Evolutionary conservation across 2,888 invertebrate species (phyloP).

Genomic region (Pemphredon lugubris): DNA sequence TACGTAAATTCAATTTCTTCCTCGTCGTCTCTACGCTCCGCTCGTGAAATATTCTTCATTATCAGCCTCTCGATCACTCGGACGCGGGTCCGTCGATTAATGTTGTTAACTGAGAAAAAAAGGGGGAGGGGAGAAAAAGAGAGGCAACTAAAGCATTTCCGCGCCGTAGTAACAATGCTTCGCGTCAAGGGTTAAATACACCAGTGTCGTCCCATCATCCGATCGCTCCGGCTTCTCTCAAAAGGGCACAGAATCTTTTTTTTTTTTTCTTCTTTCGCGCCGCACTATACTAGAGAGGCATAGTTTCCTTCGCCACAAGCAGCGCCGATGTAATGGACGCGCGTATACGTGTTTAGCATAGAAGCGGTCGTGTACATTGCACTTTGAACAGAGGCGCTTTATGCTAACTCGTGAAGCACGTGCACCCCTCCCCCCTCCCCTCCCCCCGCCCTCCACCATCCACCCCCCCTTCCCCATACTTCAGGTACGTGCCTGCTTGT

Average conservation of each 20-base stretch:
- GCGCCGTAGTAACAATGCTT: background rate
- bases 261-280: background rate
- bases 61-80: background rate
- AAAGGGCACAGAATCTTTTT: background rate
- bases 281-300: background rate
- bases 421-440: slow-evolving; percentile 12
- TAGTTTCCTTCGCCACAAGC: background rate
- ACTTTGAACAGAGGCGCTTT: slow-evolving; percentile 14
- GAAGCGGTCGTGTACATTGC: background rate
- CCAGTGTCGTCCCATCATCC: background rate
- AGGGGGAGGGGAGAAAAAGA: background rate
- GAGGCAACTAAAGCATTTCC: background rate
- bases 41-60: background rate
- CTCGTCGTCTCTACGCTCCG: background rate
- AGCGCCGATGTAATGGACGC: background rate
- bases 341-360: background rate
- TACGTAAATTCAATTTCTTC: too few species aligned
- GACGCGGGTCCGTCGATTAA: too few species aligned
- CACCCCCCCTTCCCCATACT: slow-evolving; percentile 13
- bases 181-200: slow-evolving; percentile 1
- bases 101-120: too few species aligned
- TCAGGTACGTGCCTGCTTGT: slow-evolving; percentile 49
- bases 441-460: too few species aligned
- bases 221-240: background rate
- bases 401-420: slow-evolving; percentile 41